Conservation (phyloP, 2,797 vertebrate species). For the Darevskia nairensis region DNA sequence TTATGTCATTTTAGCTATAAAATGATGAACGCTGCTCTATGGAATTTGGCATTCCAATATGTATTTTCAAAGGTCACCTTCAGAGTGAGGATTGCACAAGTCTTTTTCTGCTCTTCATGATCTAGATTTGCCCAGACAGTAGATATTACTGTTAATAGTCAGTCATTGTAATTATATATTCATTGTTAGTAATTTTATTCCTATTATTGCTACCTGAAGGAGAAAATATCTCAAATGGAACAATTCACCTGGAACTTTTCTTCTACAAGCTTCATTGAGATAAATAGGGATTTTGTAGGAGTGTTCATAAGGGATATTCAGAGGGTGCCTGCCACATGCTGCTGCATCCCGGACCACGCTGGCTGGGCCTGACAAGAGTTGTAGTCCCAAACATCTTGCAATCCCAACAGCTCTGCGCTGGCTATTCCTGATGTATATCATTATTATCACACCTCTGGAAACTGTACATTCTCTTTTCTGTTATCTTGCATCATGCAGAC, state of each 20-base stretch:
- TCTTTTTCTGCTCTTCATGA: not conserved
- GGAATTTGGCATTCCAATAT: not conserved
- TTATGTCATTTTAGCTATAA: conserved; percentile 4
- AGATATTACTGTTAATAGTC: not conserved
- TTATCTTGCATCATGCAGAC: no score
- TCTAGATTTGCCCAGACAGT: not conserved
- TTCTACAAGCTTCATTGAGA: not conserved
- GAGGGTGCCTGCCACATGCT: no score
- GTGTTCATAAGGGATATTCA: no score
- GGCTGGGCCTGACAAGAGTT: no score
- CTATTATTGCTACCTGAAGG: not conserved
- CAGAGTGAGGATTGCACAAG: not conserved
- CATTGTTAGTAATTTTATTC: not conserved
- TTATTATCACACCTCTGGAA: not conserved
- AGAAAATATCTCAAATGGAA: not conserved
- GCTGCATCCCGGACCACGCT: no score
- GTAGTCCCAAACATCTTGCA: no score
- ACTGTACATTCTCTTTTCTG: not conserved
- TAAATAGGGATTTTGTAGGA: not conserved
- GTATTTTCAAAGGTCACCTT: conserved; percentile 11
- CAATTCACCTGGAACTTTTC: not conserved
- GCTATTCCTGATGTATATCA: no score
- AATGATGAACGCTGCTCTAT: not conserved
- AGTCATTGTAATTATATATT: not conserved
- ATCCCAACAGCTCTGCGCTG: no score